Conservation (phyloP, 2,797 vertebrate genomes). For the Rhynchotus rufescens region DNA sequence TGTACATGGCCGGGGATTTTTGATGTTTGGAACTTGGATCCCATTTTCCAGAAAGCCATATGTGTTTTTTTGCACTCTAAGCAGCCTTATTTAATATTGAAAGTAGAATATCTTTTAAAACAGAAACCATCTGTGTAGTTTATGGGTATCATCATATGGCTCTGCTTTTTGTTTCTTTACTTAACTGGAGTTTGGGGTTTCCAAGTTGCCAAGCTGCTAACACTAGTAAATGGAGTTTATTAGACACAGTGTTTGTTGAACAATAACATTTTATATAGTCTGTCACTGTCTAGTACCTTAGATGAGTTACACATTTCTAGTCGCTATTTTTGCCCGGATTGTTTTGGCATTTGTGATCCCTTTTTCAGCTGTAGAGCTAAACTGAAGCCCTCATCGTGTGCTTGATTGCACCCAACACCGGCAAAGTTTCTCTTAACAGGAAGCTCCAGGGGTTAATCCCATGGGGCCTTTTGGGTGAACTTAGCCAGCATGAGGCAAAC, state of each 20-base stretch:
- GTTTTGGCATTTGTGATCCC: background rate
- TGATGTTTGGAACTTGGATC: conserved; percentile 25
- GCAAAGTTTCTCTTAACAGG: background rate
- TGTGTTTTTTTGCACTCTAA: conserved; percentile 48
- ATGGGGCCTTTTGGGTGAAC: background rate
- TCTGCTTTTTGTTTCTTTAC: conserved; percentile 64
- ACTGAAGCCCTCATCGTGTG: background rate
- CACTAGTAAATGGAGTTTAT: conserved; percentile 73
- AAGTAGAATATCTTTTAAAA: conserved; percentile 75
- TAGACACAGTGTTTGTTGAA: conserved; percentile 72
- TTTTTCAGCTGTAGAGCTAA: background rate
- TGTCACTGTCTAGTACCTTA: conserved; percentile 63
- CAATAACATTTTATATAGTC: conserved; percentile 72
- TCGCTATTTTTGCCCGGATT: conserved; percentile 27
- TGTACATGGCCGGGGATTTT: conserved; percentile 2
- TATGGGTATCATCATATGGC: conserved; percentile 68
- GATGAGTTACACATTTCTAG: conserved; percentile 68
- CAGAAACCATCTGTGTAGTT: conserved; percentile 73
- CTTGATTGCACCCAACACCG: background rate
- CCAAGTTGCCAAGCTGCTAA: conserved; percentile 73
- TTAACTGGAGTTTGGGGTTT: conserved; percentile 66
- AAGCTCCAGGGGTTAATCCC: conserved; percentile 38
- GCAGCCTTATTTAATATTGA: conserved; percentile 70
- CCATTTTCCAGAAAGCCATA: conserved; percentile 43
- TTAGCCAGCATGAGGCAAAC: conserved; percentile 9